A percentile compares a stretch with the other conserved stretches of the same genome.
phyloP scores from a whole-genome alignment of 2,113 vertebrate genomes.

The Chionodraco myersi region DNA sequence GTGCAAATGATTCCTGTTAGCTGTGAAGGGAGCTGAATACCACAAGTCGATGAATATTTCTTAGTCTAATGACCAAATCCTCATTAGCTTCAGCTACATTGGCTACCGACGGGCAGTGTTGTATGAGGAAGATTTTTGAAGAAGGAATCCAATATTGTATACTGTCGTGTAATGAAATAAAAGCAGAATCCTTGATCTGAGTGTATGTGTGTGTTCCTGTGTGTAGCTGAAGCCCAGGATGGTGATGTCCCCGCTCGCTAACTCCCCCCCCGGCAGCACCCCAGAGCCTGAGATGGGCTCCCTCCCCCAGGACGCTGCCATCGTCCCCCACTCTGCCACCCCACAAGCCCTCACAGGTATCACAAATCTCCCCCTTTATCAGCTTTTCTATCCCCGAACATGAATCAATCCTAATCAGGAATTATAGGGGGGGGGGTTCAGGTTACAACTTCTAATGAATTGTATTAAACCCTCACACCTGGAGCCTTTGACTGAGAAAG shows the following conservation, averaged over 20 bases:
- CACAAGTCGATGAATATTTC: neutral
- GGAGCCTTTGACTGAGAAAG: neutral
- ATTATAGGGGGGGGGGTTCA: neutral
- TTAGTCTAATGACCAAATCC: neutral
- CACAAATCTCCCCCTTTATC: neutral
- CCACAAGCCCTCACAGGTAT: slow-evolving; percentile 93
- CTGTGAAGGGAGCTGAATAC: no score
- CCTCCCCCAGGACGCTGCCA: slow-evolving; percentile 94
- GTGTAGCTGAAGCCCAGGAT: slow-evolving; percentile 92
- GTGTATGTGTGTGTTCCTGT: slow-evolving; percentile 32
- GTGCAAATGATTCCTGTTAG: no score
- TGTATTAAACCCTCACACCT: neutral
- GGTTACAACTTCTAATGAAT: neutral
- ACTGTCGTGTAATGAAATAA: neutral
- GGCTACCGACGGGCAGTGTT: neutral
- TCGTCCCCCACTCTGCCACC: slow-evolving; percentile 87
- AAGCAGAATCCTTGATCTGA: neutral
- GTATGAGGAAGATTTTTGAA: neutral
- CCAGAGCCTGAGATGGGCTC: slow-evolving; percentile 94
- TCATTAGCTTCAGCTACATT: neutral
- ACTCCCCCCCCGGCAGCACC: slow-evolving; percentile 91
- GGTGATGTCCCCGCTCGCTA: slow-evolving; percentile 90
- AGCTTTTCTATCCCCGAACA: neutral
- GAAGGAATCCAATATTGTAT: neutral
- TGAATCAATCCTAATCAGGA: neutral